Evolutionary conservation across 2,797 vertebrate species (phyloP).

Genomic region (Pipistrellus pygmaeus): DNA sequence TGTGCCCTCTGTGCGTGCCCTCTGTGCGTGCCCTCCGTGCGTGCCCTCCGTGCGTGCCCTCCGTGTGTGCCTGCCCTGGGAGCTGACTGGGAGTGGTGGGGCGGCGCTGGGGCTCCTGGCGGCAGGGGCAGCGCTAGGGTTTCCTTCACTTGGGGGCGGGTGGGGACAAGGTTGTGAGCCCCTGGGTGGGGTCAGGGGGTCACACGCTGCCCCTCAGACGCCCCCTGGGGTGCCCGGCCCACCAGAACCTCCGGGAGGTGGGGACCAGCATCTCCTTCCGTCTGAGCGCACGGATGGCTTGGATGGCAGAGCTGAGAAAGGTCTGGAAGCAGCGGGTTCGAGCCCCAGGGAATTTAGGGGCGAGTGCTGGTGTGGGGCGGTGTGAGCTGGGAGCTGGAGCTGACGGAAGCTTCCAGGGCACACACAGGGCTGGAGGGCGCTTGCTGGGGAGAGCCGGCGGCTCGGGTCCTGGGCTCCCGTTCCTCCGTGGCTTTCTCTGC

Average conservation of each 20-base stretch:
- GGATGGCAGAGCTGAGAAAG: too few species aligned
- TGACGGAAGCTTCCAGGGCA: rapidly evolving
- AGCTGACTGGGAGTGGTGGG: neutral
- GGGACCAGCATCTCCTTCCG: neutral
- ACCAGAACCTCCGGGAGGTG: rapidly evolving
- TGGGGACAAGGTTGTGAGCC: neutral
- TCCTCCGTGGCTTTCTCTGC: too few species aligned
- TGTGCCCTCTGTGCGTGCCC: neutral
- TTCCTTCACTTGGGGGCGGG: neutral
- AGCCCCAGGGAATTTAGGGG: neutral
- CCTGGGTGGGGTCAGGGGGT: rapidly evolving
- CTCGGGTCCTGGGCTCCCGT: too few species aligned
- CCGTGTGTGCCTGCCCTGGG: neutral
- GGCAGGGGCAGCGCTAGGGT: rapidly evolving
- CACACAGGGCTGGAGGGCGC: rapidly evolving
- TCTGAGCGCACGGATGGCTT: neutral
- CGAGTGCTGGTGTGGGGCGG: rapidly evolving
- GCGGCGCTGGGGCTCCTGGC: neutral
- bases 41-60: neutral
- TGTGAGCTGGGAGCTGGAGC: too few species aligned
- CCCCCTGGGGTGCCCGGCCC: neutral
- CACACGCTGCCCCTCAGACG: neutral
- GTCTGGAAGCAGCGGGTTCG: neutral
- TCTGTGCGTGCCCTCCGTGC: neutral
- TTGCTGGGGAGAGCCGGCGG: rapidly evolving